phyloP scores from a whole-genome alignment of 2,797 vertebrate species.

The Gallinago stenura region DNA sequence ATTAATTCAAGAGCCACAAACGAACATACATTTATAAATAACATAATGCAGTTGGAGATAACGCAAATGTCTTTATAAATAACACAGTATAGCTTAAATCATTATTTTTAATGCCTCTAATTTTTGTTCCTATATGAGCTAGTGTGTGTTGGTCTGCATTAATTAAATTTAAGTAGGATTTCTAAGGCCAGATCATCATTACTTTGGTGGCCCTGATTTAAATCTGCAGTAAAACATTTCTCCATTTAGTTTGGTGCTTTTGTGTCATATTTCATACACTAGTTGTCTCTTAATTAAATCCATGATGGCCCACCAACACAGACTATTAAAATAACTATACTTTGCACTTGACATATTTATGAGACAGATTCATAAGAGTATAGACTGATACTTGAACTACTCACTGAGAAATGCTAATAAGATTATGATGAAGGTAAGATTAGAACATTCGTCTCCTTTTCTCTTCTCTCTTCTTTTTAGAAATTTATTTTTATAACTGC shows the following conservation, averaged over 20 bases:
- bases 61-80: constrained; percentile 75
- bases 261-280: constrained; percentile 84
- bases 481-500: constrained; percentile 79
- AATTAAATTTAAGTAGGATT: constrained; percentile 81
- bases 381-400: constrained; percentile 83
- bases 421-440: constrained; percentile 84
- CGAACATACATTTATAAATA: constrained; percentile 71
- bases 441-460: constrained; percentile 76
- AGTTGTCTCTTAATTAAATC: constrained; percentile 87
- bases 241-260: constrained; percentile 82
- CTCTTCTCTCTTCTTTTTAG: constrained; percentile 68
- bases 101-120: constrained; percentile 71
- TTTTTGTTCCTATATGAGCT: constrained; percentile 57
- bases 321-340: constrained; percentile 85
- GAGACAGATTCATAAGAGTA: constrained; percentile 81
- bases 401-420: constrained; percentile 82
- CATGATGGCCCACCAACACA: constrained; percentile 83
- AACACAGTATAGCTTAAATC: constrained; percentile 73
- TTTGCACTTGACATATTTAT: constrained; percentile 85
- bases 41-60: constrained; percentile 72
- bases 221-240: constrained; percentile 84
- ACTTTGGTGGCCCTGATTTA: constrained; percentile 79
- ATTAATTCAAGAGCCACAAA: constrained; percentile 70
- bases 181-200: constrained; percentile 78
- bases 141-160: constrained; percentile 74